Evolutionary conservation across 2,797 vertebrate genomes (phyloP), one percentile per base, ranked within the genome.

Genomic region (Pangasius krempfi): DNA sequence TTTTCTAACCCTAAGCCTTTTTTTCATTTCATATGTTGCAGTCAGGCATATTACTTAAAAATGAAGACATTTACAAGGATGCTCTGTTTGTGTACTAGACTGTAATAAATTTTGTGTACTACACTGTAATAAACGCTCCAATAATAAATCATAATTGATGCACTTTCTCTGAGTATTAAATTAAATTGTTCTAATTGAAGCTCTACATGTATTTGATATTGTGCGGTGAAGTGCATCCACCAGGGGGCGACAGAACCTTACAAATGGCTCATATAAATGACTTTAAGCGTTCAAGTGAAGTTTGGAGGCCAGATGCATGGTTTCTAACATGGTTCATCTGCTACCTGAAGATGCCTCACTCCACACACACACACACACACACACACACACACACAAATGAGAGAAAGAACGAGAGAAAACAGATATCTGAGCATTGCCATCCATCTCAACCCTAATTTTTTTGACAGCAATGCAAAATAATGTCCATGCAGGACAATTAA

Each of bases 161-260:
- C n/a, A 33, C n/a, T 16, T 44, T 82, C 22, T n/a, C 20, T 81
- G 54, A 6, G 7, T 54, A 20, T 37, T 37, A 30, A 16, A 54
- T 33, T 33, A 33, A 10, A 79, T 79, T 79, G 14, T 18, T 33
- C 1, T 14, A 33, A 80, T 4, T 37, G 30, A 58, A 33, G 16
- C 16, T 2, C 54, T 56, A 4, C 0, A 13, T 40, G 20, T 33
- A 44, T 44, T 83, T 64, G 3, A 64, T 62, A 25, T 54, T 54
- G 47, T 22, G 62, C 6, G 0, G 47, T 82, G 52, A 52, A 27
- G 14, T 14, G 50, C 5, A 7, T 75, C 80, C 87, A 84, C 27
- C 20, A 84, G 87, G 60, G 56, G 56, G 81, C n/a, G 81, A 84
- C 22, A 88, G n/a, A 88, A 25, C 33, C 33, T 60, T 13, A 60